phyloP scores from a whole-genome alignment of 2,113 vertebrate genomes.

The Carlito syrichta region DNA sequence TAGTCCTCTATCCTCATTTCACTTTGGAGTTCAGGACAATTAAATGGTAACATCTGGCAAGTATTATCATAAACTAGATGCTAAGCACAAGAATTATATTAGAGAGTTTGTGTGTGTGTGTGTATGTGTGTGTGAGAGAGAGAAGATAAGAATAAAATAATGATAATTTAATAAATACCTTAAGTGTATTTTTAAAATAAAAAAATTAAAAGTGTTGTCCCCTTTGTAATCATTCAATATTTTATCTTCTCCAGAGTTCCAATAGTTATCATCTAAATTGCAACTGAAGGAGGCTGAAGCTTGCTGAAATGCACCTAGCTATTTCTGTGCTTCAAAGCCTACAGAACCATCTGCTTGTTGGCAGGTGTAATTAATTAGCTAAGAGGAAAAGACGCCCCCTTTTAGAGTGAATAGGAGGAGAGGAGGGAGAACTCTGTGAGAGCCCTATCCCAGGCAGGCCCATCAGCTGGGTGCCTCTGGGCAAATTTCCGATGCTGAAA shows the following conservation, averaged over 20 bases:
- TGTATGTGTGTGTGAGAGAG: no score
- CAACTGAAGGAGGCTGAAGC: slow-evolving; percentile 37
- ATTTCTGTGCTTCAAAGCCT: slow-evolving; percentile 76
- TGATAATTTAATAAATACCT: neutral
- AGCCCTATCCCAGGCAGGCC: slow-evolving; percentile 61
- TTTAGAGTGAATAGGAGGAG: slow-evolving; percentile 64
- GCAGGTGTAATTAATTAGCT: slow-evolving; percentile 80
- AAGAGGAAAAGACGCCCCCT: slow-evolving; percentile 65
- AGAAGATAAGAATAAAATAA: neutral
- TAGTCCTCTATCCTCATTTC: neutral
- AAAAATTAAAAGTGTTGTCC: neutral
- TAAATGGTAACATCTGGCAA: slow-evolving; percentile 5
- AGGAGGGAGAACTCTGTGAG: slow-evolving; percentile 52
- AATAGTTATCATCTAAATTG: slow-evolving; percentile 58
- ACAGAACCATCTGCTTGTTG: slow-evolving; percentile 77
- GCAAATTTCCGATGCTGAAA: slow-evolving; percentile 80
- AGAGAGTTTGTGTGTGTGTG: neutral
- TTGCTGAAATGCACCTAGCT: slow-evolving; percentile 65
- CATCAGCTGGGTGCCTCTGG: slow-evolving; percentile 73
- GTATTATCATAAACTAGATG: neutral
- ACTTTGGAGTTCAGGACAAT: neutral
- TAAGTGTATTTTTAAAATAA: neutral
- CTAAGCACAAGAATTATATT: neutral
- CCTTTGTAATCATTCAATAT: slow-evolving; percentile 21
- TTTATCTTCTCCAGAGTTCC: slow-evolving; percentile 42